phyloP scores from a whole-genome alignment of 2,888 invertebrate genomes.

The Carpatolechia fugitivella region DNA sequence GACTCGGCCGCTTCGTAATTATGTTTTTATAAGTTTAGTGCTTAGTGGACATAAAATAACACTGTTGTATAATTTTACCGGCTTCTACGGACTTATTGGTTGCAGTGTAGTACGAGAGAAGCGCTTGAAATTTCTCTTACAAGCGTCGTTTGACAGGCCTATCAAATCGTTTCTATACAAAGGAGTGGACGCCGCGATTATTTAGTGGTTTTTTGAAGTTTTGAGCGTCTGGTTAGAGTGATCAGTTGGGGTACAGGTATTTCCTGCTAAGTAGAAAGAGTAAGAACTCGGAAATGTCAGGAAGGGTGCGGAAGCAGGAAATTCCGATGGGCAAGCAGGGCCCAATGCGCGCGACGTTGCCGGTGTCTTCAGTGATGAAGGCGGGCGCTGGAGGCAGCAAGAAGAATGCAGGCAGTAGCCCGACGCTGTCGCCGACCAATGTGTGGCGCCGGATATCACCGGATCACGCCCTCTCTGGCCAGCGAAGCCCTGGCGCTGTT shows the following conservation, averaged over 20 bases:
- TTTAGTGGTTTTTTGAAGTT: constrained; percentile 53
- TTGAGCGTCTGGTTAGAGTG: constrained; percentile 37
- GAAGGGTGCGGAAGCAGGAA: constrained; percentile 83
- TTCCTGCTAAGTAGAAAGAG: constrained; percentile 35
- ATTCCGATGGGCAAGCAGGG: constrained; percentile 80
- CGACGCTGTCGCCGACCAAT: constrained; percentile 83
- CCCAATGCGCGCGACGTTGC: constrained; percentile 87
- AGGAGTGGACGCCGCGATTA: constrained; percentile 64
- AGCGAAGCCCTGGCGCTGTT: constrained; percentile 85
- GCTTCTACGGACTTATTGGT: constrained; percentile 38
- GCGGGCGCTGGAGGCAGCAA: constrained; percentile 80
- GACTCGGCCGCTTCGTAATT: constrained; percentile 68
- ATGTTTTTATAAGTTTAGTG: constrained; percentile 60
- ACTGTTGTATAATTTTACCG: constrained; percentile 44
- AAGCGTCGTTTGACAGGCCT: constrained; percentile 42
- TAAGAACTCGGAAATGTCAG: constrained; percentile 69
- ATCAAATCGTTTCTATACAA: constrained; percentile 59
- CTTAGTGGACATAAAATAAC: constrained; percentile 52
- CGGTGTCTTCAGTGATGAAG: constrained; percentile 85
- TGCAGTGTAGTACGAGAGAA: constrained; percentile 37
- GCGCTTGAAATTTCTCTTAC: constrained; percentile 31
- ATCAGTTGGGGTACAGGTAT: constrained; percentile 30
- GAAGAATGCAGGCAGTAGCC: constrained; percentile 81
- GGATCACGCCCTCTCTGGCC: constrained; percentile 84
- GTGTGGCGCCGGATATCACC: constrained; percentile 85